Percentiles rank a stretch among this genome's conserved stretches.
Conservation (phyloP, 2,113 vertebrate genomes). For the Calypte anna region DNA sequence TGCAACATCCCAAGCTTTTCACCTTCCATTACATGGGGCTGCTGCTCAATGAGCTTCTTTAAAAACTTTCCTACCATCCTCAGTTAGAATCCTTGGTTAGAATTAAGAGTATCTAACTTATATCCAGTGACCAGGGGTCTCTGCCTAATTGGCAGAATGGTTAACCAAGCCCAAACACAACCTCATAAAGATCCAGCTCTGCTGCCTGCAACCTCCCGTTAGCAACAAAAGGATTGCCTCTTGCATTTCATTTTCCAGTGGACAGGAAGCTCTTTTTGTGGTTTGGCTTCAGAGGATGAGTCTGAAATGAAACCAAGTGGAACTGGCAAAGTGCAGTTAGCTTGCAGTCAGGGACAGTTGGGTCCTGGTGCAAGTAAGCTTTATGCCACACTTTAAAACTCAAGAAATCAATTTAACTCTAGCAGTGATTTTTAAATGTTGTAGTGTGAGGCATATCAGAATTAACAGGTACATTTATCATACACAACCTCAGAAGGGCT, state of each 20-base stretch:
- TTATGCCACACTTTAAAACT: constrained; percentile 14
- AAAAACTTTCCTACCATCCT: not conserved
- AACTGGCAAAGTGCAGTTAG: constrained; percentile 43
- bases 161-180: constrained; percentile 5
- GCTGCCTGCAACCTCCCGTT: not conserved
- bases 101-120: not conserved
- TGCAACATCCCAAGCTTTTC: not conserved
- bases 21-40: not conserved
- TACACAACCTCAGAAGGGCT: not conserved
- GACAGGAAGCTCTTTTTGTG: constrained; percentile 30
- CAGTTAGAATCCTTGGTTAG: not conserved
- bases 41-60: not conserved
- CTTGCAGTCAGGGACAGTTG: not conserved
- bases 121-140: not conserved
- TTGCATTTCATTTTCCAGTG: constrained; percentile 44
- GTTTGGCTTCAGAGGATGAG: not conserved
- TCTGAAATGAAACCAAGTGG: constrained; percentile 49
- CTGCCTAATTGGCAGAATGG: not conserved
- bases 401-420: constrained; percentile 30
- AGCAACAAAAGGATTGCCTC: not conserved
- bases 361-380: constrained; percentile 2
- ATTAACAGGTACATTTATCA: not conserved
- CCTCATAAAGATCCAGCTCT: not conserved
- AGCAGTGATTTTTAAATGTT: not conserved
- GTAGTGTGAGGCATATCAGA: not conserved